Percentiles rank a stretch among this genome's conserved stretches.
phyloP scores from a whole-genome alignment of 2,797 vertebrate genomes.

The Anableps anableps region DNA sequence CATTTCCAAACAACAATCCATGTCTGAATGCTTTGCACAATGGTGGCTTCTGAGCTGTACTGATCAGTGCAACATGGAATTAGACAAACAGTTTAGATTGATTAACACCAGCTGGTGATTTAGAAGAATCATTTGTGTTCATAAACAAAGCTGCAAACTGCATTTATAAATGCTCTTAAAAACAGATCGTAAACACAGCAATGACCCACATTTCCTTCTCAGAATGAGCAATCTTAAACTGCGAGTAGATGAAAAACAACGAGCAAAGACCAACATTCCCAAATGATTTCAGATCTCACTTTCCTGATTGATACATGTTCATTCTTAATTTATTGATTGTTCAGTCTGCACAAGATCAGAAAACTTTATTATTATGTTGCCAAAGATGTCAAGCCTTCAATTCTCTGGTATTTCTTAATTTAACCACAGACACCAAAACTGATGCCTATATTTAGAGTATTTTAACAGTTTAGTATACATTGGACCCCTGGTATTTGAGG shows the following conservation, averaged over 20 bases:
- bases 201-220: background rate
- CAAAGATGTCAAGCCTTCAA: background rate
- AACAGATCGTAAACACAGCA: background rate
- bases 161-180: background rate
- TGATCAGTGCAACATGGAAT: background rate
- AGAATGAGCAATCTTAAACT: background rate
- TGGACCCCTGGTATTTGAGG: background rate
- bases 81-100: background rate
- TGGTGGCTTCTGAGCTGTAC: background rate
- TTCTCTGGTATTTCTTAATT: background rate
- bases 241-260: background rate
- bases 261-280: background rate
- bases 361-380: background rate
- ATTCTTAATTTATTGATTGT: background rate
- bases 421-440: background rate
- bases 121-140: background rate
- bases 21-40: background rate
- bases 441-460: background rate
- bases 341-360: background rate
- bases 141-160: background rate
- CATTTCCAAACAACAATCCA: background rate
- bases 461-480: background rate
- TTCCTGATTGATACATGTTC: background rate
- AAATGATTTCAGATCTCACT: background rate
- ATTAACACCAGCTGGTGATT: background rate